Base-by-base conservation (phyloP, 92 coral and sea anemone genomes). In the Porites divaricata region DNA sequence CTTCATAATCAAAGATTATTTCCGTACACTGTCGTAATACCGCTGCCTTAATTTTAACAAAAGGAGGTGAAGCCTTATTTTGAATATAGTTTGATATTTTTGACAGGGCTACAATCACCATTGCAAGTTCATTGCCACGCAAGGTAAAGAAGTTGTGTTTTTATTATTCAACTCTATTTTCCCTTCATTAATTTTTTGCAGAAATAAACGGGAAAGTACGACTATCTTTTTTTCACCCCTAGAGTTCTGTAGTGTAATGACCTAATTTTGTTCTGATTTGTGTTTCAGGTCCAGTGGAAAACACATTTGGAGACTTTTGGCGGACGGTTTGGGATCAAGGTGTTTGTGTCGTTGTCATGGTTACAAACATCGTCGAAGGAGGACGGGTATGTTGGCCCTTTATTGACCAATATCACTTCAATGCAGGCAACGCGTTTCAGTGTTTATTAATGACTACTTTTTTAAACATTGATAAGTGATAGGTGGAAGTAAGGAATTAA, bases 231-330 rank as follows among this genome's bases (percentile, higher is more conserved):
- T 35, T 35, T 70, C 45, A 4, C 19, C 8, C 6, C 15, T 53
- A 12, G 26, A 52, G 59, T 21, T 16, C 20, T 41, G 0, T 0
- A 12, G 2, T 1, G 50, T 2, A 17, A 24, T 12, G 58, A 24
- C 14, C 1, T 25, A 2, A 48, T 48, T 51, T 16, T 48, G 21
- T 20, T 16, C 45, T 35, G 45, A 20, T 79, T 8, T 7, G 4
- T 69, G 41, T 83, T 24, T 53, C 86, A 94, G 98, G 98, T 13
- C 98, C 98, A 26, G 93, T 94, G 72, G 90, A 92, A 41, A 91
- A 89, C 62, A 92, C 98, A 14, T 94, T 94, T 81, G 92, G 91
- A 64, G 98, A 94, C 63, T 94, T 94, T 88, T 94, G 98, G 98
- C 93, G 95, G 56, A 94, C 93, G 80, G 81, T 94, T 20, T 94